Evolutionary conservation across 2,888 invertebrate genomes (phyloP).

Genomic region (Dicyrtomina minuta): DNA sequence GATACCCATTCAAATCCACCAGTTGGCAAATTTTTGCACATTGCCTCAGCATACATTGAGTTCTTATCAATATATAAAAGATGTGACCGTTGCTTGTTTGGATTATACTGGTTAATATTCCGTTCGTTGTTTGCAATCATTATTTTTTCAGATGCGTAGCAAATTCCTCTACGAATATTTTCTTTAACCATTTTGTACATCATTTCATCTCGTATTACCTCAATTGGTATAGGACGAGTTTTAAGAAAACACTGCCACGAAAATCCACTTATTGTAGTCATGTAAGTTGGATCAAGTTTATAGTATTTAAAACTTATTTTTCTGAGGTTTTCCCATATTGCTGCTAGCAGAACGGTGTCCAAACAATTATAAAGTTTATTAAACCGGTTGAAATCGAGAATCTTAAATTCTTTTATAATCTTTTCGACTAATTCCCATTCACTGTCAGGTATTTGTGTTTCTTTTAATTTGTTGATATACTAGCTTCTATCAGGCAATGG

Average conservation of each 20-base stretch:
- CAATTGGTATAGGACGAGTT: too few relatives aligned
- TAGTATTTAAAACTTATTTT: neutral
- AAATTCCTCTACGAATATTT: neutral
- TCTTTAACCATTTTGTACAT: too few relatives aligned
- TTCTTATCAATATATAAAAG: neutral
- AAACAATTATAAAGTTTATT: neutral
- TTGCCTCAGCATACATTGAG: neutral
- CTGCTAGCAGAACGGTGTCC: neutral
- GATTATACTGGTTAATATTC: neutral
- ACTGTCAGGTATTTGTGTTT: neutral
- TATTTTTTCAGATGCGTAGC: neutral
- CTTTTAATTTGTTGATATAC: neutral
- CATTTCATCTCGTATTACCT: too few relatives aligned
- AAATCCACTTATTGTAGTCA: neutral
- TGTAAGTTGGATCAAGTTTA: neutral
- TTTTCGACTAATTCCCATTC: neutral
- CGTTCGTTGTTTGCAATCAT: neutral
- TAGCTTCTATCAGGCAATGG: neutral
- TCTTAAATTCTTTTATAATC: neutral
- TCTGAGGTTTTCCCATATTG: neutral
- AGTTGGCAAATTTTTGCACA: neutral
- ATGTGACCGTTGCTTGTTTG: neutral
- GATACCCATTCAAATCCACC: neutral
- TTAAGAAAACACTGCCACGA: neutral
- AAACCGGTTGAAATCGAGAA: neutral